phyloP scores from a whole-genome alignment of 2,888 invertebrate genomes.

The Octodonta nipae region DNA sequence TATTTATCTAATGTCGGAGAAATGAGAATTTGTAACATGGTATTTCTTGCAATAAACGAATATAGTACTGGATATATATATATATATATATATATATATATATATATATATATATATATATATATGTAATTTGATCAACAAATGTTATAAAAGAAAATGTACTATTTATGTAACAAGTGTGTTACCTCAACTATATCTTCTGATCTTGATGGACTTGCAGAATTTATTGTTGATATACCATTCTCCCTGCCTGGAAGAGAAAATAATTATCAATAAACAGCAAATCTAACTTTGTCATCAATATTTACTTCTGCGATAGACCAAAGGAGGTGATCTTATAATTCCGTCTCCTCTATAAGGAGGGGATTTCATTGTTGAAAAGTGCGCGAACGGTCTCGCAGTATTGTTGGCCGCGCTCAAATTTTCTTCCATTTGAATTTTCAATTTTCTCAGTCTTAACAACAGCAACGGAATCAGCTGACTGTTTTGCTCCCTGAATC shows the following conservation, averaged over 20 bases:
- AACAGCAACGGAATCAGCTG: slow-evolving; percentile 79
- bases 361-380: slow-evolving; percentile 29
- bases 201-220: slow-evolving; percentile 9
- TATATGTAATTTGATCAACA: too few species aligned
- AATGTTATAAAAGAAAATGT: too few species aligned
- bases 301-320: slow-evolving; percentile 11
- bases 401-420: slow-evolving; percentile 14
- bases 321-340: slow-evolving; percentile 14
- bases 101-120: too few species aligned
- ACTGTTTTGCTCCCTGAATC: slow-evolving; percentile 72
- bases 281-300: too few species aligned
- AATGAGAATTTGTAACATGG: too few species aligned
- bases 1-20: too few species aligned
- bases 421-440: slow-evolving; percentile 26
- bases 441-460: slow-evolving; percentile 61
- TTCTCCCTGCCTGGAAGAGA: slow-evolving; percentile 19
- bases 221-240: slow-evolving; percentile 12
- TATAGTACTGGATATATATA: too few species aligned
- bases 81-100: too few species aligned
- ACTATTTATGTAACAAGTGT: too few species aligned
- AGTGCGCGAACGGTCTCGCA: slow-evolving; percentile 44
- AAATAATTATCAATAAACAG: slow-evolving; percentile 2
- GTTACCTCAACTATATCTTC: slow-evolving; percentile 5
- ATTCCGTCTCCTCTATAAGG: slow-evolving; percentile 21
- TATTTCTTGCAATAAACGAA: too few species aligned